Evolutionary conservation across 2,113 vertebrate species (phyloP).

Genomic region (Piliocolobus tephrosceles): DNA sequence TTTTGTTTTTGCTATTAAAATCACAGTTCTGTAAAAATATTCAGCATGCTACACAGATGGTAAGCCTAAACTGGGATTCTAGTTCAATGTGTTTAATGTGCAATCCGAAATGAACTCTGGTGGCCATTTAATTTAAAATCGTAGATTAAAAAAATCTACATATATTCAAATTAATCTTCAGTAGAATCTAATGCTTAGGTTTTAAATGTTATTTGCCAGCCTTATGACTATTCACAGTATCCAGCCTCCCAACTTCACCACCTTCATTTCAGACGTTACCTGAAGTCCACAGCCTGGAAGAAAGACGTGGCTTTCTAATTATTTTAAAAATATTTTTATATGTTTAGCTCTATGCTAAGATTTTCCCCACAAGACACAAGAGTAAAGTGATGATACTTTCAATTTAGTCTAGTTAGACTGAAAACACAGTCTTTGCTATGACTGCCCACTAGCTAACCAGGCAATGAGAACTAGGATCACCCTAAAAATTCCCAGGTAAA

Average conservation of each 20-base stretch:
- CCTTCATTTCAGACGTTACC: not conserved
- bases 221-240: not conserved
- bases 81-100: slow-evolving; percentile 69
- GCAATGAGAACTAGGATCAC: not conserved
- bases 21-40: slow-evolving; percentile 60
- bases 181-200: not conserved
- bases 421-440: not conserved
- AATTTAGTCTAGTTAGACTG: not conserved
- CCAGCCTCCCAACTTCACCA: not conserved
- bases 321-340: not conserved
- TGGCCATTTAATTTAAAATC: slow-evolving; percentile 77
- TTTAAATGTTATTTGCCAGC: not conserved
- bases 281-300: not conserved
- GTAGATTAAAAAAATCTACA: slow-evolving; percentile 24
- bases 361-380: not conserved
- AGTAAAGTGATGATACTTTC: not conserved
- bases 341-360: not conserved
- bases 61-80: slow-evolving; percentile 67
- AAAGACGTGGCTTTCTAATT: not conserved
- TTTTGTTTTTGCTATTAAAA: slow-evolving; percentile 67
- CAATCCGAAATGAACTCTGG: slow-evolving; percentile 71
- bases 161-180: not conserved
- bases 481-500: not conserved
- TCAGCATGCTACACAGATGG: slow-evolving; percentile 77
- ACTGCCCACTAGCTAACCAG: not conserved